Evolutionary conservation across 64 coral and sea anemone species (phyloP), one percentile per base, ranked within the genome.

Genomic region (Pachyseris speciosa): DNA sequence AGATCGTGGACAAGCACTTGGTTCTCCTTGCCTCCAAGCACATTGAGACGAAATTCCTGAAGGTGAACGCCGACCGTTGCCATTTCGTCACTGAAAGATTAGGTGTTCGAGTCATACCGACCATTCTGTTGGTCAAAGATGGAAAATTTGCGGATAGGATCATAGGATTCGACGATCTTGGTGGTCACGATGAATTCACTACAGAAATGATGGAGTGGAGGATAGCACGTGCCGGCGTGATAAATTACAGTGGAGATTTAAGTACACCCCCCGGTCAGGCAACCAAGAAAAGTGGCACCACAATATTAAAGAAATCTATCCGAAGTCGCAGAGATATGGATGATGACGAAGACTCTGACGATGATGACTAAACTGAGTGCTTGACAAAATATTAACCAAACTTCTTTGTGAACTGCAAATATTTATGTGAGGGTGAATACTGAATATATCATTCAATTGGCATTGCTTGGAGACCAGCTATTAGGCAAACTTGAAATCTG

Each of bases 1-100:
- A 99, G 76, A 99, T 99, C 16, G 85, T 99, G 2, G 97, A 99
- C 50, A 99, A 99, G 55, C 97, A 99, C 44, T 84, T 99, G 13
- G 55, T 86, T 13, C 38, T 95, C 5, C 86, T 99, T 1, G 97
- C 97, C 17, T 90, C 97, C 0, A 99, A 93, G 55, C 94, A 99
- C 53, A 80, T 99, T 50, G 97, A 99, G 58, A 86, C 97, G 19
- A 99, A 99, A 60, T 99, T 99, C 49, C 86, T 99, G 44, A 99
- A 99, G 71, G 86, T 99, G 37, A 80, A 99, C 53, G 97, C 89
- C 8, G 90, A 93, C 67, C 92, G 92, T 45, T 95, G 90, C 17
- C 94, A 89, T 67, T 99, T 99, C 60, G 51, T 99, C n/a, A 78
- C 84, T 25, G 80, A 99, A 37, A 95, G 81, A 57, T 78, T 95